A percentile compares a stretch with the other conserved stretches of the same genome.
Evolutionary conservation across 2,797 vertebrate species (phyloP).

Genomic region (Erethizon dorsatum): DNA sequence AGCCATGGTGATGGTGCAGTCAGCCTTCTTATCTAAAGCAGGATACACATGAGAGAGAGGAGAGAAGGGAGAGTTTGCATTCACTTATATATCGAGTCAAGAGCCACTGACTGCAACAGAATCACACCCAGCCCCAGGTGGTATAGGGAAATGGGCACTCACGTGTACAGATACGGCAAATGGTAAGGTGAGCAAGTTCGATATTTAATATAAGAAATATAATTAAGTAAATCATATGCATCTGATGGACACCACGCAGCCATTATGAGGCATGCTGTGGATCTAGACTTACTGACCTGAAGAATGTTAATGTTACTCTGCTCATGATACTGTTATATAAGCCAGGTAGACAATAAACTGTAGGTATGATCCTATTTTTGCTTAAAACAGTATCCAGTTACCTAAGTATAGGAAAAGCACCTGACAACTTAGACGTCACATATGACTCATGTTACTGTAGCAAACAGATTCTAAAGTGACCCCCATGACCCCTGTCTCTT

Average conservation of each 20-base stretch:
- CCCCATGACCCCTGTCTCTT: background rate
- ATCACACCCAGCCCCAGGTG: background rate
- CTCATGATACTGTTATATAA: background rate
- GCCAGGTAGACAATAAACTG: slow-evolving; percentile 22
- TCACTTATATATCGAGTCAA: background rate
- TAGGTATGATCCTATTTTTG: slow-evolving; percentile 2
- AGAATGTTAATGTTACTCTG: background rate
- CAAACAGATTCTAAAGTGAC: background rate
- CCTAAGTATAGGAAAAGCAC: background rate
- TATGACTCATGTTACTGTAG: background rate
- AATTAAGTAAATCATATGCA: slow-evolving; percentile 10
- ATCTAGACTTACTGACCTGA: slow-evolving; percentile 1
- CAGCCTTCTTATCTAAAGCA: slow-evolving; percentile 93
- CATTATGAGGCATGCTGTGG: background rate
- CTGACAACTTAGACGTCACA: background rate
- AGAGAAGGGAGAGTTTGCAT: background rate
- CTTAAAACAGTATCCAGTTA: slow-evolving; percentile 51
- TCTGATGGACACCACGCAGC: background rate
- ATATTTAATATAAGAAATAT: background rate
- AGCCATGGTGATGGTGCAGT: slow-evolving; percentile 95
- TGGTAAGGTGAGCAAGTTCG: background rate
- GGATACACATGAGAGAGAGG: background rate
- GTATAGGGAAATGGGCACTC: background rate
- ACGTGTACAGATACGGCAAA: background rate
- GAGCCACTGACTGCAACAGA: background rate